Evolutionary conservation across 1,140 invertebrate genomes (phyloP), one percentile per base, ranked within the genome.

Genomic region (Anadara kagoshimensis): DNA sequence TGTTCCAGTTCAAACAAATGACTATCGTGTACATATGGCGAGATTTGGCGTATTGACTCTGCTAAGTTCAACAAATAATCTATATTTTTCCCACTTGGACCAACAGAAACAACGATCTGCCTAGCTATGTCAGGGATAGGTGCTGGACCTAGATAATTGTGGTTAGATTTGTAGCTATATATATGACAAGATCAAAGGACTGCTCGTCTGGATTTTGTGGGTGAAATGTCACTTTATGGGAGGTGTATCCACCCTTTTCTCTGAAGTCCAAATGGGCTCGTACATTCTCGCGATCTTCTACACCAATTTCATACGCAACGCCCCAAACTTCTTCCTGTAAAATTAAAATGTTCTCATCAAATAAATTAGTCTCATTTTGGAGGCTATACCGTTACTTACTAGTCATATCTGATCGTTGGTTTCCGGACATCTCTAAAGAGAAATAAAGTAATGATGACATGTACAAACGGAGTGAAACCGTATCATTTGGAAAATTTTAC

Each of bases 51-150:
- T 93, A 97, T 94, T 0, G 95, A 92, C 41, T 93, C 89, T 0
- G 94, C 95, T 75, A 98, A 90, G 83, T 95, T 94, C 74, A 95
- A 94, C 0, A 98, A 89, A 91, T 98, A 98, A 76, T 97, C 96
- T 49, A 92, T 93, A 87, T 98, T 98, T 5, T 93, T 86, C 0
- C 97, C 97, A 87, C 95, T 97, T 0, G 94, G 94, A 0, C 96
- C 97, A 44, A 89, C 85, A 20, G 93, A 92, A 44, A 89, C 87
- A 20, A 92, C 90, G 58, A 98, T 94, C 85, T 96, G 95, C 36
- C 90, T 88, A 3, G 96, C 96, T 73, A 97, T 96, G 36, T 91
- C 92, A 29, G 94, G 90, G 57, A 95, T 83, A 69, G 94, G 91
- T 75, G 94, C 93, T 83, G 92, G 90, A 8, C 88, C 88, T 0